Evolutionary conservation across 2,797 vertebrate species (phyloP).

Genomic region (Anomalospiza imberbis): DNA sequence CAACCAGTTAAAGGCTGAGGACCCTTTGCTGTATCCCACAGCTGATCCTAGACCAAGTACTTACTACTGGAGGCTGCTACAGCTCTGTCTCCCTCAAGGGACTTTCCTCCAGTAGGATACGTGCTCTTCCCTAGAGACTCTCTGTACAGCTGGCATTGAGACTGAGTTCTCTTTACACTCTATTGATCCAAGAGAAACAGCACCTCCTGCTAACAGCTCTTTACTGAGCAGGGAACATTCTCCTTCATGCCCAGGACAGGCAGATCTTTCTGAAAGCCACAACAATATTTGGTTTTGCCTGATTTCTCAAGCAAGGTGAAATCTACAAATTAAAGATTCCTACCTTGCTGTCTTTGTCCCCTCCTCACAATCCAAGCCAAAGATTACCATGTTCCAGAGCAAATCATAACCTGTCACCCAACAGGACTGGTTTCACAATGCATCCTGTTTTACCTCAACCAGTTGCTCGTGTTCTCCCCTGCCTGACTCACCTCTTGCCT

Average conservation of each 20-base stretch:
- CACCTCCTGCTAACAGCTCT: neutral
- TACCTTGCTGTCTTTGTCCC: neutral
- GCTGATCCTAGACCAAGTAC: neutral
- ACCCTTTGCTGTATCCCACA: neutral
- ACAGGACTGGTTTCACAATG: neutral
- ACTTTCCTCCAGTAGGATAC: neutral
- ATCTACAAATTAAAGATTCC: neutral
- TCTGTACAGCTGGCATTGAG: neutral
- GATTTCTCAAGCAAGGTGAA: neutral
- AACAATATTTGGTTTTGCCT: neutral
- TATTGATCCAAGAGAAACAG: neutral
- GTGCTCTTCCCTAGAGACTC: neutral
- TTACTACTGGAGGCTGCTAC: neutral
- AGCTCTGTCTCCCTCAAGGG: neutral
- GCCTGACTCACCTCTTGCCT: conserved; percentile 12
- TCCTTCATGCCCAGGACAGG: neutral
- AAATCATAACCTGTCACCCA: neutral
- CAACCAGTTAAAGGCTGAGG: neutral
- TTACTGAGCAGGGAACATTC: neutral
- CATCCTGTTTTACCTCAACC: conserved; percentile 32
- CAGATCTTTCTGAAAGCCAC: neutral
- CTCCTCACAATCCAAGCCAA: neutral
- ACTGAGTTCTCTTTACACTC: neutral
- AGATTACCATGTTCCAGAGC: neutral
- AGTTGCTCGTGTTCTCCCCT: conserved; percentile 28